These are phyloP conservation scores for Argentina silus DNA, from an alignment of 2,797 vertebrate species.

Conservation along the genomic window DNA sequence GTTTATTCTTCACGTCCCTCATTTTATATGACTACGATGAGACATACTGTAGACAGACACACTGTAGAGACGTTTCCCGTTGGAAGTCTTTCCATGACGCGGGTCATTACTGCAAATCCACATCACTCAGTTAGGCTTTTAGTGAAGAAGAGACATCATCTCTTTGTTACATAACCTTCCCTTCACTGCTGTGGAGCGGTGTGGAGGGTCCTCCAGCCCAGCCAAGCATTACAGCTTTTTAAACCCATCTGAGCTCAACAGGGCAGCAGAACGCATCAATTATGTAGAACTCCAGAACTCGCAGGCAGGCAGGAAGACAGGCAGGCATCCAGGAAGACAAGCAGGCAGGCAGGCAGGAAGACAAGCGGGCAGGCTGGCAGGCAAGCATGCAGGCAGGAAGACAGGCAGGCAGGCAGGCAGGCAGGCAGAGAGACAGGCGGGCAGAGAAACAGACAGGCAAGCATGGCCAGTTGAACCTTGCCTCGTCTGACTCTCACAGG, in stretches of 20 bases:
- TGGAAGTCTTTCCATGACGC: slow-evolving; percentile 44
- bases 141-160: slow-evolving; percentile 32
- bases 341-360: too few relatives aligned
- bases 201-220: not conserved
- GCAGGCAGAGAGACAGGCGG: not conserved
- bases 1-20: not conserved
- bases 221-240: not conserved
- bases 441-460: not conserved
- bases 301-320: too few relatives aligned
- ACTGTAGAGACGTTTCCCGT: slow-evolving; percentile 26
- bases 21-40: not conserved
- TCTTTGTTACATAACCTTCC: slow-evolving; percentile 56
- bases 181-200: not conserved
- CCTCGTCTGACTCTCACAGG: not conserved
- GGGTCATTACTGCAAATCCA: slow-evolving; percentile 41
- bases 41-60: not conserved
- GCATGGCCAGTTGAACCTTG: slow-evolving; percentile 20
- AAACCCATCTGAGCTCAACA: not conserved
- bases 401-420: not conserved
- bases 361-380: not conserved
- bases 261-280: not conserved
- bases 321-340: not conserved
- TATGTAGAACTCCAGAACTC: not conserved
- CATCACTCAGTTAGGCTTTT: slow-evolving; percentile 59
- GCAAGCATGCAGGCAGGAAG: not conserved